phyloP scores from a whole-genome alignment of 2,888 invertebrate genomes.

The Cylindroiulus punctatus region DNA sequence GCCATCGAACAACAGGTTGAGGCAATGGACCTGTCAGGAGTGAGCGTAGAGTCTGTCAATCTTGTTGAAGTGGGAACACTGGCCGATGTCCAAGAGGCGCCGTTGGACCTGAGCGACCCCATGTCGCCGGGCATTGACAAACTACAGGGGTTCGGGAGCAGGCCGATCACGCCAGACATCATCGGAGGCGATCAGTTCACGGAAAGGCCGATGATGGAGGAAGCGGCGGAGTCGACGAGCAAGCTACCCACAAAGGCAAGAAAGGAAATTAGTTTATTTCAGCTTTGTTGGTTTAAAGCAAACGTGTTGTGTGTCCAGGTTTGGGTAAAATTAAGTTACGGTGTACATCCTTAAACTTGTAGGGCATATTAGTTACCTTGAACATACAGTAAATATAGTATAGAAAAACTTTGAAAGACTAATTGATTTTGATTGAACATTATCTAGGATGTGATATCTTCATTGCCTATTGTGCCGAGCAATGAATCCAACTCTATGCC shows the following conservation, averaged over 20 bases:
- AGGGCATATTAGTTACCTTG: no score
- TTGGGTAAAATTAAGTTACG: no score
- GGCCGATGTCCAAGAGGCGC: background rate
- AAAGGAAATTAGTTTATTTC: background rate
- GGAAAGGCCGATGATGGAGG: conserved; percentile 8
- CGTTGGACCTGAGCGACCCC: conserved; percentile 47
- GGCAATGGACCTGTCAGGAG: conserved; percentile 16
- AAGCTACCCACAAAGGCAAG: background rate
- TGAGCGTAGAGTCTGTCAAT: background rate
- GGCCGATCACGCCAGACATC: conserved; percentile 44
- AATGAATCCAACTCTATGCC: conserved; percentile 61
- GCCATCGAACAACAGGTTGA: background rate
- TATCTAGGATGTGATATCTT: background rate
- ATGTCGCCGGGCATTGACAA: background rate
- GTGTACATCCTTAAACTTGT: no score
- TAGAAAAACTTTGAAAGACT: background rate
- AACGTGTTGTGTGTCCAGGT: no score
- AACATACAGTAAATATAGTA: no score
- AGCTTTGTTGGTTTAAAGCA: no score
- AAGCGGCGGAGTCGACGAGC: background rate
- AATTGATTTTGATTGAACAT: background rate
- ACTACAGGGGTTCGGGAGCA: conserved; percentile 23
- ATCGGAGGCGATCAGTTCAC: background rate
- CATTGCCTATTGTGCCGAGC: conserved; percentile 60
- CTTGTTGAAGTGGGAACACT: conserved; percentile 8